A percentile compares a stretch with the other conserved stretches of the same genome.
These are phyloP conservation scores for Callorhinus ursinus DNA, from an alignment of 2,113 vertebrate species.

Conservation along the genomic window DNA sequence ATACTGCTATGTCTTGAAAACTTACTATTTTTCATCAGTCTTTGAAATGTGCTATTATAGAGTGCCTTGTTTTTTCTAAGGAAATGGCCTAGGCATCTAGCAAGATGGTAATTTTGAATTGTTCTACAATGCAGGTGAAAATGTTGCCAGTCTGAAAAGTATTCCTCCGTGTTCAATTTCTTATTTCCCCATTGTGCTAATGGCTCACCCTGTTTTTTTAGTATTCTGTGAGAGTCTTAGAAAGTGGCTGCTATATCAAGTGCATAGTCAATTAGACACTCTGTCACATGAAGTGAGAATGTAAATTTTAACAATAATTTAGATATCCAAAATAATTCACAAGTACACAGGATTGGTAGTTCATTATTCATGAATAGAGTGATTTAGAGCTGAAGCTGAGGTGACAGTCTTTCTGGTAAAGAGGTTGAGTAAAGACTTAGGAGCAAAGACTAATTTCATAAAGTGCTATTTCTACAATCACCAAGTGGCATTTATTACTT, in stretches of 20 bases:
- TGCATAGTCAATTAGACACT: constrained; percentile 48
- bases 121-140: constrained; percentile 44
- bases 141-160: background rate
- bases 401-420: constrained; percentile 75
- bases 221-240: constrained; percentile 47
- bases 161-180: background rate
- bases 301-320: constrained; percentile 75
- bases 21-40: constrained; percentile 21
- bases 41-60: background rate
- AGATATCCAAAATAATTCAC: constrained; percentile 71
- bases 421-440: constrained; percentile 68
- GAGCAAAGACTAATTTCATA: constrained; percentile 76
- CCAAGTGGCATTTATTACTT: constrained; percentile 72
- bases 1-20: constrained; percentile 11
- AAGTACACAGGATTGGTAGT: constrained; percentile 72
- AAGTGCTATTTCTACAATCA: constrained; percentile 76
- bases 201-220: background rate
- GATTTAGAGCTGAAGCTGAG: constrained; percentile 70
- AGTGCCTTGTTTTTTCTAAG: constrained; percentile 33
- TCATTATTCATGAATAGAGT: constrained; percentile 75
- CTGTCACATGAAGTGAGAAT: constrained; percentile 53
- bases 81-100: background rate
- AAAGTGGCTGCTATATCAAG: constrained; percentile 42
- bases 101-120: background rate
- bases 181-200: background rate